These are phyloP conservation scores for Machaerirhynchus nigripectus DNA, from an alignment of 2,113 vertebrate species.

Conservation along the genomic window DNA sequence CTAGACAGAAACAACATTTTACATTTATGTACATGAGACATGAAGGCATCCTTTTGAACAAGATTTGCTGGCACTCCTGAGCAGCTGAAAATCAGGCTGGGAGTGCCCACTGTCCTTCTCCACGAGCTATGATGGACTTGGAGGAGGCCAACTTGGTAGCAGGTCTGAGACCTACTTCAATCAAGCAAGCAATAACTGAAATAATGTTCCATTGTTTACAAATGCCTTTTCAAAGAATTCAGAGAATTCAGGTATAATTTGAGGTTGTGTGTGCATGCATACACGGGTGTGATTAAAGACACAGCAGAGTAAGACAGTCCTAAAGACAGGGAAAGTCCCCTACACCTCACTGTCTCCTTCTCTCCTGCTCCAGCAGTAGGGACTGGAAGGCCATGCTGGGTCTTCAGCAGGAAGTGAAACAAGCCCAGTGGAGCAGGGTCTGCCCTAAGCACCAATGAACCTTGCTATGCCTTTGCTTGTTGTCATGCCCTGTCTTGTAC, in stretches of 20 bases:
- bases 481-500: not conserved
- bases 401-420: not conserved
- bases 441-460: not conserved
- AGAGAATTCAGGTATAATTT: not conserved
- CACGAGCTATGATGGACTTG: not conserved
- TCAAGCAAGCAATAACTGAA: not conserved
- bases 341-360: fast-evolving
- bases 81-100: not conserved
- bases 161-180: not conserved
- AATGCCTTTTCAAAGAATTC: not conserved
- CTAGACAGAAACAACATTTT: not conserved
- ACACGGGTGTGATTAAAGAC: not conserved
- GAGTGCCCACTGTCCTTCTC: not conserved
- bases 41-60: not conserved
- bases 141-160: fast-evolving
- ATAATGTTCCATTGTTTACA: not conserved
- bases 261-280: not conserved
- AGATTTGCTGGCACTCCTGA: not conserved
- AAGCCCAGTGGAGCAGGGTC: not conserved
- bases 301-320: not conserved
- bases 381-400: not conserved
- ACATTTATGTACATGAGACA: not conserved
- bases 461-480: not conserved
- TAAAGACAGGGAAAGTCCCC: not conserved
- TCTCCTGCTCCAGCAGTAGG: not conserved